Conservation (phyloP, 2,888 invertebrate species). For the Drosophila stalkeri region DNA sequence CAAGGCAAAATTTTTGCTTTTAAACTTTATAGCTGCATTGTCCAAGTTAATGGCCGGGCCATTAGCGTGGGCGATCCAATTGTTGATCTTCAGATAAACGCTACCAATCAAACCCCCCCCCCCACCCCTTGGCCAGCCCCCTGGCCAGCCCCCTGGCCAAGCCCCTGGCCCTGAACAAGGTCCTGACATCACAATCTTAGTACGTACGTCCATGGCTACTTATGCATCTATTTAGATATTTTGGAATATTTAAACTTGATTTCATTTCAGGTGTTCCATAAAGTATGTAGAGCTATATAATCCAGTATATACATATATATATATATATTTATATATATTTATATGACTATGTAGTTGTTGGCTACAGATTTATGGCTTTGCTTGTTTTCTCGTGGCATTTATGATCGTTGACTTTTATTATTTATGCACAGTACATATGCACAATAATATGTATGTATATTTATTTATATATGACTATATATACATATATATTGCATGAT, state of each 20-base stretch:
- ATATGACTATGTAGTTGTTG: slow-evolving; percentile 24
- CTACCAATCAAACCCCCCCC: background rate
- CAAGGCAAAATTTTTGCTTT: slow-evolving; percentile 59
- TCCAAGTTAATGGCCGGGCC: slow-evolving; percentile 72
- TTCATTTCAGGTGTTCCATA: slow-evolving; percentile 56
- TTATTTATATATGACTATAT: background rate
- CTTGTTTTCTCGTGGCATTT: slow-evolving; percentile 47
- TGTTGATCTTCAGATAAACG: slow-evolving; percentile 47
- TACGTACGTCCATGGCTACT: background rate
- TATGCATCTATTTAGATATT: background rate
- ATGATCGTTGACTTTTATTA: slow-evolving; percentile 55
- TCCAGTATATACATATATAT: background rate
- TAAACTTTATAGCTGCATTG: slow-evolving; percentile 75
- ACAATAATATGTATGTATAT: background rate
- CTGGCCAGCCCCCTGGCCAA: too few relatives aligned
- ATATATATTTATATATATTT: background rate
- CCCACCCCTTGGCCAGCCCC: too few relatives aligned
- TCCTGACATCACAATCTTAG: slow-evolving; percentile 11
- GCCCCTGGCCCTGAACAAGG: slow-evolving; percentile 1
- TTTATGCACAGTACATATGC: slow-evolving; percentile 31
- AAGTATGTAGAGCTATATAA: background rate
- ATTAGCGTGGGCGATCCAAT: slow-evolving; percentile 57
- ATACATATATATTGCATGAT: slow-evolving; percentile 2
- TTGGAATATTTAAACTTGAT: slow-evolving; percentile 6
- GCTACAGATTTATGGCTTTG: slow-evolving; percentile 43